phyloP scores from a whole-genome alignment of 2,797 vertebrate species.

The Leptoclinus maculatus region DNA sequence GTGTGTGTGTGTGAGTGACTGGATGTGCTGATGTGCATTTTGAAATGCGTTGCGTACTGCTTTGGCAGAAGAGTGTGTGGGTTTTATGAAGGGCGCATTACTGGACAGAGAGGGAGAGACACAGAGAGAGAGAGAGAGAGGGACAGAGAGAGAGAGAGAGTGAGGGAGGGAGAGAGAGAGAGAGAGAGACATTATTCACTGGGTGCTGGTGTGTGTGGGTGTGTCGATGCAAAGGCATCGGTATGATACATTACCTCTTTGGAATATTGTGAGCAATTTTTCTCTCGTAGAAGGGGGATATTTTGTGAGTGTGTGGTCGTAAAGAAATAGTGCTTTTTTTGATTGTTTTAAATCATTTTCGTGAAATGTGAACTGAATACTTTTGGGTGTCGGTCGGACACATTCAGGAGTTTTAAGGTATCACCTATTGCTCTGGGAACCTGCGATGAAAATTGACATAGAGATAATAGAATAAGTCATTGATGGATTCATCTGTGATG shows the following conservation, averaged over 20 bases:
- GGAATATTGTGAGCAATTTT: conserved; percentile 27
- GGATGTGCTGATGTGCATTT: conserved; percentile 39
- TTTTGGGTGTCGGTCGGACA: conserved; percentile 6
- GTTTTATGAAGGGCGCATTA: conserved; percentile 62
- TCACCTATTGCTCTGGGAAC: neutral
- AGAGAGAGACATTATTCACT: conserved; percentile 41
- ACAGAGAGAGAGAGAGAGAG: too few species aligned
- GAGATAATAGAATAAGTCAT: neutral
- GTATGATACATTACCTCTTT: conserved; percentile 37
- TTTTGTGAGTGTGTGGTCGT: neutral
- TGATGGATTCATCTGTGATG: neutral
- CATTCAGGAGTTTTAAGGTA: conserved; percentile 2
- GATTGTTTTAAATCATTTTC: conserved; percentile 3
- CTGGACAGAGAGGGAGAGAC: conserved; percentile 40
- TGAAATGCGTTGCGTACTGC: conserved; percentile 33
- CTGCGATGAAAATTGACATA: neutral
- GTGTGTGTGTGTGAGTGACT: conserved; percentile 19
- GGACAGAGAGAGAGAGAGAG: neutral
- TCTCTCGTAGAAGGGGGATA: neutral
- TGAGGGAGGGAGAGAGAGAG: conserved; percentile 45
- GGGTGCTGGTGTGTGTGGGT: conserved; percentile 43
- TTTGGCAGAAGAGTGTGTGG: conserved; percentile 60
- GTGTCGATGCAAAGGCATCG: conserved; percentile 43
- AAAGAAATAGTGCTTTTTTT: neutral
- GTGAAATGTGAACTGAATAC: neutral